Evolutionary conservation across 1,140 invertebrate species (phyloP).

Genomic region (Nebria ingens): DNA sequence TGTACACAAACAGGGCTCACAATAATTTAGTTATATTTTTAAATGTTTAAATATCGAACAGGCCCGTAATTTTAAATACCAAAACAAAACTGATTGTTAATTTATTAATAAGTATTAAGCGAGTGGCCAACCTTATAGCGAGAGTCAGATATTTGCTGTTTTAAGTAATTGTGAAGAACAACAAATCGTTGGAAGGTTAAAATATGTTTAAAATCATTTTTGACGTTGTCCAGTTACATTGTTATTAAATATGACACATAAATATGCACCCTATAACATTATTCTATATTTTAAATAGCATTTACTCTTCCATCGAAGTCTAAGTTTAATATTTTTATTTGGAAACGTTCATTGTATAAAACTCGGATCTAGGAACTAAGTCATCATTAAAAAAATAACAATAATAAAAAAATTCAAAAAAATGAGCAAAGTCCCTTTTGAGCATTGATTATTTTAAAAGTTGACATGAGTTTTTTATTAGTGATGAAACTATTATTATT

Average conservation of each 20-base stretch:
- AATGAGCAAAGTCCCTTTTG: conserved; percentile 27
- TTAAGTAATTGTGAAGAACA: not conserved
- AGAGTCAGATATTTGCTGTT: conserved; percentile 24
- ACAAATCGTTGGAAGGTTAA: conserved; percentile 10
- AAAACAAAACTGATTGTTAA: too few relatives aligned
- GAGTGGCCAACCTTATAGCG: too few relatives aligned
- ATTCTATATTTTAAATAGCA: conserved; percentile 11
- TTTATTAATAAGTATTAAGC: too few relatives aligned
- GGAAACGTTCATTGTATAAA: conserved; percentile 28
- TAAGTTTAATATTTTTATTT: conserved; percentile 22
- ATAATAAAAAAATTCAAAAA: conserved; percentile 22
- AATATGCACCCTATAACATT: not conserved
- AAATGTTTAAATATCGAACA: too few relatives aligned
- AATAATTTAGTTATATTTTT: not conserved
- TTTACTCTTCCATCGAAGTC: conserved; percentile 21
- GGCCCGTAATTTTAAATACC: too few relatives aligned
- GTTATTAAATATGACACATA: not conserved
- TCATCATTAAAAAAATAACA: conserved; percentile 8
- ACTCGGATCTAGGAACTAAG: conserved; percentile 24
- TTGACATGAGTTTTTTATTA: conserved; percentile 32
- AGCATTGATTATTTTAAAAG: conserved; percentile 27
- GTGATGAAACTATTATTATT: conserved; percentile 28
- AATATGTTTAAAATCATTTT: conserved; percentile 1
- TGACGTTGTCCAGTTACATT: not conserved
- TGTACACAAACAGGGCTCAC: not conserved